These are phyloP conservation scores for Minunthozetes semirufus DNA, from an alignment of 2,888 invertebrate species.

Conservation along the genomic window DNA sequence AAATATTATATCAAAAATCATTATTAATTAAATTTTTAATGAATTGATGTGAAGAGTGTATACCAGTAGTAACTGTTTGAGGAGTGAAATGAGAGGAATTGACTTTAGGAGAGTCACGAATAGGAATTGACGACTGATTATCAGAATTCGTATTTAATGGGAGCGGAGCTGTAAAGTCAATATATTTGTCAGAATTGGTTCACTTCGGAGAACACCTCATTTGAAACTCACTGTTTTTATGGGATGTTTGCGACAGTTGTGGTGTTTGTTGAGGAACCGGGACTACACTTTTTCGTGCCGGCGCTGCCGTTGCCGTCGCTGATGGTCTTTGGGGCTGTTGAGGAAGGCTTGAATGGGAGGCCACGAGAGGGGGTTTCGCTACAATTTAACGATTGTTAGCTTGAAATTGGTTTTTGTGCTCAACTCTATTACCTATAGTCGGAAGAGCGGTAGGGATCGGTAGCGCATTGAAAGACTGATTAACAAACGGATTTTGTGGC, in stretches of 20 bases:
- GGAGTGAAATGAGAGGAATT: constrained; percentile 6
- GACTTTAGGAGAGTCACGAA: constrained; percentile 19
- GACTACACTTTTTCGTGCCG: constrained; percentile 34
- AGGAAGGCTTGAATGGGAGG: constrained; percentile 35
- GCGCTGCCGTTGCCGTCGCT: constrained; percentile 37
- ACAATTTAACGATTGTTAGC: neutral
- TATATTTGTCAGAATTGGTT: neutral
- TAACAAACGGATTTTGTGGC: too few relatives aligned
- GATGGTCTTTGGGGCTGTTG: constrained; percentile 39
- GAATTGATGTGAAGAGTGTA: neutral
- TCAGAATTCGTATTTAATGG: neutral
- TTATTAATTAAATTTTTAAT: neutral
- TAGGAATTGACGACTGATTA: constrained; percentile 10
- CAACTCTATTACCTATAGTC: neutral
- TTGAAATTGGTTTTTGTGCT: neutral
- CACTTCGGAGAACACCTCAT: neutral
- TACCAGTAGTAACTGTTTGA: constrained; percentile 6
- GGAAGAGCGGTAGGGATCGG: neutral
- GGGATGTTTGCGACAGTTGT: neutral
- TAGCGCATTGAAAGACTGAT: neutral
- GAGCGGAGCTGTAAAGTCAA: neutral
- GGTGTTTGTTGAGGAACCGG: constrained; percentile 31
- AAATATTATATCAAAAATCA: neutral
- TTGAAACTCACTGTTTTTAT: neutral
- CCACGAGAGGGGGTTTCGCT: constrained; percentile 27